Conservation (phyloP, 2,797 vertebrate species). For the Cossypha heuglini region DNA sequence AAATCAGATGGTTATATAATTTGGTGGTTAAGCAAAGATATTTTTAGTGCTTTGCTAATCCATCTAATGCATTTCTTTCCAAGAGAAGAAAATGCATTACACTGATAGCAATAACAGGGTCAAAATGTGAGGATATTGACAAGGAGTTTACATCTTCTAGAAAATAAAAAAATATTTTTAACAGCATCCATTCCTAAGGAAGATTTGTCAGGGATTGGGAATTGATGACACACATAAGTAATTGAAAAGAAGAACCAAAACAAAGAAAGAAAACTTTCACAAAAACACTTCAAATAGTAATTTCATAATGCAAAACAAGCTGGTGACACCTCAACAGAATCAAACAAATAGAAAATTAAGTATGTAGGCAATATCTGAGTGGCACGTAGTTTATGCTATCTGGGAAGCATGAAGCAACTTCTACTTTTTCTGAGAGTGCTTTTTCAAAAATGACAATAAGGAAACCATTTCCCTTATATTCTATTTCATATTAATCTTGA, state of each 20-base stretch:
- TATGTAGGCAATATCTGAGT: neutral
- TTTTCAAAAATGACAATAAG: neutral
- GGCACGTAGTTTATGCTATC: neutral
- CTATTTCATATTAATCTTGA: neutral
- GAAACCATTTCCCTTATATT: neutral
- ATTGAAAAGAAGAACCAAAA: neutral
- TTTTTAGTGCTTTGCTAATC: conserved; percentile 67
- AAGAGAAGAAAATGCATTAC: conserved; percentile 48
- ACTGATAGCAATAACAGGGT: conserved; percentile 6
- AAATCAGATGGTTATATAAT: conserved; percentile 57
- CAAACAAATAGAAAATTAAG: neutral
- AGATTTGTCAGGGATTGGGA: neutral
- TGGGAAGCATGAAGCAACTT: neutral
- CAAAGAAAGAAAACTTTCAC: neutral
- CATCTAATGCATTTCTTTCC: conserved; percentile 62
- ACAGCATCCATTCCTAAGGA: neutral
- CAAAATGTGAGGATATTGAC: neutral
- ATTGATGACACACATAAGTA: neutral
- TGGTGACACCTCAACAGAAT: neutral
- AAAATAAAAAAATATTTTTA: neutral
- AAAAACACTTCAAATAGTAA: neutral
- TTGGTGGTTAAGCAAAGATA: conserved; percentile 66
- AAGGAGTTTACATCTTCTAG: neutral
- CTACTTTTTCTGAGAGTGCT: neutral
- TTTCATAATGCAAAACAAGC: neutral